Evolutionary conservation across 64 coral and sea anemone genomes (phyloP), one percentile per base, ranked within the genome.

Genomic region (Montipora capricornis): DNA sequence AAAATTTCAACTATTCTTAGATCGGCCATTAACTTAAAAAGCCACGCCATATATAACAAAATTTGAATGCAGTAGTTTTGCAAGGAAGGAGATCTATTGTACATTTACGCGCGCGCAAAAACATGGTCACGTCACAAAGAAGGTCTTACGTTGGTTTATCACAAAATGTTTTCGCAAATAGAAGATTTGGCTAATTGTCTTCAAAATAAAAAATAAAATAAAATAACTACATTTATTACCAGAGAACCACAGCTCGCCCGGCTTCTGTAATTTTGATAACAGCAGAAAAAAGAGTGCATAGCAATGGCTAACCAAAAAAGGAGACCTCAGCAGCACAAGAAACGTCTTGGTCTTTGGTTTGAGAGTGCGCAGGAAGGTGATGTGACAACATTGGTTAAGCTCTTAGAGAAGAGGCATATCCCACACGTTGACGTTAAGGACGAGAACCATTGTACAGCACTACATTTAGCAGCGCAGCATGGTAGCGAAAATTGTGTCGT

Each of bases 341-440:
- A 59, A 80, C 2, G 19, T 15, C 49, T 84, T 8, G 81, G 94
- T 75, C 87, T 89, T 3, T 98, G 96, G 94, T 98, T 98, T 74
- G 26, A 47, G 48, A 94, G 80, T 44, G 90, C 91, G 1, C 93
- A 94, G 44, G 89, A 93, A 68, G 91, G 83, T 37, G 52, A 98
- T 8, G 60, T 82, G 6, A 19, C 48, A 13, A 81, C 49, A 17
- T 78, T 98, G 14, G 19, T 47, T 14, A 68, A 81, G n/a, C 76
- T 95, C 14, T 44, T 90, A 15, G 76, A 45, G 5, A 20, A 81
- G 22, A 68, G 81, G 45, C 50, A 87, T 5, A 16, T 60, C 2
- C 76, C 76, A 17, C 58, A 77, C 45, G 87, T 95, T 29, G 94
- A 98, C 90, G 73, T 87, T 19, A 81, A 88, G 37, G 91, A 98